Evolutionary conservation across 2,797 vertebrate species (phyloP).

Genomic region (Enteromius trimaculatus): DNA sequence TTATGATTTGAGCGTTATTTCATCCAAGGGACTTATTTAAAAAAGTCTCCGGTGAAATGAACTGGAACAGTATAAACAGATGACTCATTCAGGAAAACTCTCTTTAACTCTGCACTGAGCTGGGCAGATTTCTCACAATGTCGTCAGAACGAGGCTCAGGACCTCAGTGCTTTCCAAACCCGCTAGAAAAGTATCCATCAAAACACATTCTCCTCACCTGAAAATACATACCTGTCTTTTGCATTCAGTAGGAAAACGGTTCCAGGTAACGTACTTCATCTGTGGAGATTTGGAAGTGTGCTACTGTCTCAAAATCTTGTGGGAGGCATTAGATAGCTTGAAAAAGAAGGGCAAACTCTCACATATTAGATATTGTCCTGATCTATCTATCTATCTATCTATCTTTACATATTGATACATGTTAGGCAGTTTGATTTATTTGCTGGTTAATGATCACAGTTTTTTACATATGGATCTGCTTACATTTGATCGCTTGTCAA

Average conservation of each 20-base stretch:
- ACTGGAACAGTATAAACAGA: slow-evolving; percentile 61
- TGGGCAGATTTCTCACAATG: slow-evolving; percentile 45
- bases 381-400: too few relatives aligned
- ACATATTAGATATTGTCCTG: background rate
- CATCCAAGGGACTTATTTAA: slow-evolving; percentile 57
- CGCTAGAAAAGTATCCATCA: slow-evolving; percentile 26
- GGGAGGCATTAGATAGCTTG: background rate
- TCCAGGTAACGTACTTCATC: background rate
- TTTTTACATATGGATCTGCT: too few relatives aligned
- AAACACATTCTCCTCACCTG: slow-evolving; percentile 31
- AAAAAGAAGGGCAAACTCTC: background rate
- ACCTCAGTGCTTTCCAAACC: slow-evolving; percentile 12
- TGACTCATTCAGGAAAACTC: slow-evolving; percentile 62
- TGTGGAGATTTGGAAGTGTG: background rate
- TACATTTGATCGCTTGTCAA: too few relatives aligned
- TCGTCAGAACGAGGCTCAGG: slow-evolving; percentile 21
- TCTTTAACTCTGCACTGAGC: slow-evolving; percentile 51
- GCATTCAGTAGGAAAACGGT: background rate
- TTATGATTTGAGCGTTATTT: slow-evolving; percentile 48
- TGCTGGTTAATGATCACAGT: too few relatives aligned
- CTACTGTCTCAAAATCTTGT: background rate
- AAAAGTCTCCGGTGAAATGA: slow-evolving; percentile 58
- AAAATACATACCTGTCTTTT: background rate
- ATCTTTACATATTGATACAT: too few relatives aligned
- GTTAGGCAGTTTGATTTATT: too few relatives aligned